phyloP scores from a whole-genome alignment of 2,797 vertebrate genomes.

The Phylloscopus collybita region DNA sequence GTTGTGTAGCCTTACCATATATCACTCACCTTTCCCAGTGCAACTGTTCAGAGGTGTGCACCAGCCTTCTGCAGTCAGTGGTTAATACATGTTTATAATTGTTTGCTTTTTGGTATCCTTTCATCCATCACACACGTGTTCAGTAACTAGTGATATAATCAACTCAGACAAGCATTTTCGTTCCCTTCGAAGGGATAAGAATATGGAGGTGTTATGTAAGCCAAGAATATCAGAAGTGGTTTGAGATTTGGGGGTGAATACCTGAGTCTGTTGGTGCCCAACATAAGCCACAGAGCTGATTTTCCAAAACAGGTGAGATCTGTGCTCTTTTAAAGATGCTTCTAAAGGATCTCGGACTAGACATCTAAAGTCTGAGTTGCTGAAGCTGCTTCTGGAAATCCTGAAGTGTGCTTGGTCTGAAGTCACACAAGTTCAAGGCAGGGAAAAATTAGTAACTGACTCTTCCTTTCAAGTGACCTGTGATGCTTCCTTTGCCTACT shows the following conservation, averaged over 20 bases:
- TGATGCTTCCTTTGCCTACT: constrained; percentile 25
- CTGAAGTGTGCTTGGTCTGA: neutral
- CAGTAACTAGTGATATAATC: neutral
- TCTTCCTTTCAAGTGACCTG: constrained; percentile 16
- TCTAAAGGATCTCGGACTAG: neutral
- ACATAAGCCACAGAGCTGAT: neutral
- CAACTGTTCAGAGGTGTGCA: neutral
- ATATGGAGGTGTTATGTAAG: neutral
- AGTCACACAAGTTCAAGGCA: neutral
- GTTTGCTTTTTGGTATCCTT: neutral
- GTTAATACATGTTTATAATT: neutral
- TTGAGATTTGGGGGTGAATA: neutral
- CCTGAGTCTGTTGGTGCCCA: neutral
- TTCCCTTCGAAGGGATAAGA: neutral
- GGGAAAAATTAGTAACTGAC: neutral
- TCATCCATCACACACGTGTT: neutral
- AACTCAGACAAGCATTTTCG: neutral
- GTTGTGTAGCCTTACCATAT: neutral
- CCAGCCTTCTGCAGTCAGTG: neutral
- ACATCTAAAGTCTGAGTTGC: neutral
- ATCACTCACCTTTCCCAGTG: neutral
- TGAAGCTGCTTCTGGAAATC: neutral
- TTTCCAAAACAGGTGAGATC: neutral
- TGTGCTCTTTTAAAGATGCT: neutral
- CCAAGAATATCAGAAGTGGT: neutral